Evolutionary conservation across 2,888 invertebrate species (phyloP).

Genomic region (Creontiades dilutus): DNA sequence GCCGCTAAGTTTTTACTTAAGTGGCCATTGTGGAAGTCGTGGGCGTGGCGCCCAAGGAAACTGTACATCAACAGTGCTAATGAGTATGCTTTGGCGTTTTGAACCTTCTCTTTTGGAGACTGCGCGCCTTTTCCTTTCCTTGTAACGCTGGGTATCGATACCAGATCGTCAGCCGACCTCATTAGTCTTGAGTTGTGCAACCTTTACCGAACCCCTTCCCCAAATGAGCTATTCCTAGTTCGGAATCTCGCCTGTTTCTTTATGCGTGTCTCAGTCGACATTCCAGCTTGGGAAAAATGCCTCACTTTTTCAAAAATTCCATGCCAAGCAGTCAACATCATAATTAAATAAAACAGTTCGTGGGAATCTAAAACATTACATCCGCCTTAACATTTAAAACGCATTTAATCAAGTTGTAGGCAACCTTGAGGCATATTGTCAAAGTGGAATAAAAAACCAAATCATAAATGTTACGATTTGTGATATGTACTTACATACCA

Average conservation of each 20-base stretch:
- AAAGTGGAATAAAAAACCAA: too few relatives aligned
- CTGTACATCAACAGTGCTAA: slow-evolving; percentile 70
- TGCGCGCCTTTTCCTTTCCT: slow-evolving; percentile 22
- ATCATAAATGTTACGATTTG: too few relatives aligned
- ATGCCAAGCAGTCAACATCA: too few relatives aligned
- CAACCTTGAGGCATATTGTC: too few relatives aligned
- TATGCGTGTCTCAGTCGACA: slow-evolving; percentile 3
- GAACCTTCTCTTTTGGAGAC: background rate
- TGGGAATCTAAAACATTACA: too few relatives aligned
- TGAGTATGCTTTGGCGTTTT: slow-evolving; percentile 51
- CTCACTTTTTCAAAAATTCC: background rate
- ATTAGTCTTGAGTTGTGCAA: slow-evolving; percentile 63
- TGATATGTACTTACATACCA: too few relatives aligned
- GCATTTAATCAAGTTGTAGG: too few relatives aligned
- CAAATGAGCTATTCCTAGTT: slow-evolving; percentile 37
- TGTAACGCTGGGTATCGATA: slow-evolving; percentile 1
- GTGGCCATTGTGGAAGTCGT: slow-evolving; percentile 67
- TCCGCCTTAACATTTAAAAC: too few relatives aligned
- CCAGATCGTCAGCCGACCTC: slow-evolving; percentile 58
- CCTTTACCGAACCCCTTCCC: background rate
- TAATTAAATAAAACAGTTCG: too few relatives aligned
- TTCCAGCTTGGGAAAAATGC: background rate
- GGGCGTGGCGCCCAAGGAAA: slow-evolving; percentile 68
- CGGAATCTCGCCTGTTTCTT: slow-evolving; percentile 19
- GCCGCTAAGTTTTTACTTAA: slow-evolving; percentile 58